These are phyloP conservation scores for Conistra vaccinii DNA, from an alignment of 2,888 invertebrate species.

Conservation along the genomic window DNA sequence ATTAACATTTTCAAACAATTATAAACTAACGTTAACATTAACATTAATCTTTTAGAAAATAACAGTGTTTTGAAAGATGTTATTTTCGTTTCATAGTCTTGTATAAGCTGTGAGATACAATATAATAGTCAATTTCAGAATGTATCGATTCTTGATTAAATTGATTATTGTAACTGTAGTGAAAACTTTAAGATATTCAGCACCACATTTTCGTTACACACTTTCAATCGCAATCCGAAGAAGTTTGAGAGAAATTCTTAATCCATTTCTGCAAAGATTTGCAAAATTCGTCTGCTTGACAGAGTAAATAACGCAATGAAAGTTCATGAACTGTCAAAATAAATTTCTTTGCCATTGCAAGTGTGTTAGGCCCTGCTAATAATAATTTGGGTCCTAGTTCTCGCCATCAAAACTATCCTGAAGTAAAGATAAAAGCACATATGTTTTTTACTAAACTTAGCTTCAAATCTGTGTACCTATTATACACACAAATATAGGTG, in stretches of 20 bases:
- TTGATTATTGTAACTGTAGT: neutral
- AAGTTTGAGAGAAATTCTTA: neutral
- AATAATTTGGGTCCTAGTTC: too few relatives aligned
- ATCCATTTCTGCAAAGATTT: neutral
- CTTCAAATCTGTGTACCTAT: neutral
- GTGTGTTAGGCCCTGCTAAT: neutral
- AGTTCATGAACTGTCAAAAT: neutral
- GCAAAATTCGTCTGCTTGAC: neutral
- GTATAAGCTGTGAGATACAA: neutral
- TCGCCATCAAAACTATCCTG: too few relatives aligned
- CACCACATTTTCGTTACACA: neutral
- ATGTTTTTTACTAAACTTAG: neutral
- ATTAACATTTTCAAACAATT: too few relatives aligned
- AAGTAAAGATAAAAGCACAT: neutral
- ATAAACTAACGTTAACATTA: neutral
- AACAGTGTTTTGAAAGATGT: neutral
- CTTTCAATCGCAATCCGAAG: neutral
- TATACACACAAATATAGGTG: neutral
- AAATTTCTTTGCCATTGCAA: neutral
- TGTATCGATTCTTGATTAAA: neutral
- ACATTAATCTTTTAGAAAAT: conserved; percentile 12
- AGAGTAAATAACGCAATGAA: neutral
- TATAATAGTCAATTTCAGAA: neutral
- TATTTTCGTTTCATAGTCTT: conserved; percentile 8
- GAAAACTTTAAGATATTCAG: neutral